Evolutionary conservation across 2,888 invertebrate genomes (phyloP).

Genomic region (Steromphala cineraria): DNA sequence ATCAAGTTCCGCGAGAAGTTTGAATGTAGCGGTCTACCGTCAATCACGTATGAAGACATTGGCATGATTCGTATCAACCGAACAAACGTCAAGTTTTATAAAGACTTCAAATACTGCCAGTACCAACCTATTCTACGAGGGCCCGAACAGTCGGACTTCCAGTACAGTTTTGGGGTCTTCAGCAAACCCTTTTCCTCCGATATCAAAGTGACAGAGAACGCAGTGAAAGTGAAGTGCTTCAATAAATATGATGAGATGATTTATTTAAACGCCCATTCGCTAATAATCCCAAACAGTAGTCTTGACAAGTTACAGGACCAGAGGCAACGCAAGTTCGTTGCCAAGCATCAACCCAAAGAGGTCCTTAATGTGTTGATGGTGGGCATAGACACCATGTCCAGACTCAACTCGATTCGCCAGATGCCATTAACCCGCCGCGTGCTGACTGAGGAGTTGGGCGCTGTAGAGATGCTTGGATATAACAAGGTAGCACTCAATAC

Average conservation of each 20-base stretch:
- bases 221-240: constrained; percentile 65
- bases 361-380: neutral
- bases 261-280: too few relatives aligned
- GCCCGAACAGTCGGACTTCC: constrained; percentile 35
- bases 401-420: constrained; percentile 88
- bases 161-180: constrained; percentile 40
- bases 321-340: neutral
- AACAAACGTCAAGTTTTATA: constrained; percentile 40
- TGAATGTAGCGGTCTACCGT: constrained; percentile 45
- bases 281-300: too few relatives aligned
- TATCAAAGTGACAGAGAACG: constrained; percentile 51
- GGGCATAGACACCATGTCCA: constrained; percentile 89
- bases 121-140: neutral
- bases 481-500: constrained; percentile 96
- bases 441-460: too few relatives aligned
- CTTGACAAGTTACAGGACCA: too few relatives aligned
- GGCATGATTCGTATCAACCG: constrained; percentile 49
- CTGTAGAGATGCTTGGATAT: constrained; percentile 83
- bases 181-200: constrained; percentile 41
- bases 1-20: constrained; percentile 46
- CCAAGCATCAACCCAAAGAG: neutral
- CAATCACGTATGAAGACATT: constrained; percentile 62
- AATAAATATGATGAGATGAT: constrained; percentile 45
- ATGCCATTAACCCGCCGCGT: constrained; percentile 81
- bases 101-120: constrained; percentile 28